These are phyloP conservation scores for Oscheius sp. DNA, from an alignment of 2,888 invertebrate genomes.

Conservation along the genomic window DNA sequence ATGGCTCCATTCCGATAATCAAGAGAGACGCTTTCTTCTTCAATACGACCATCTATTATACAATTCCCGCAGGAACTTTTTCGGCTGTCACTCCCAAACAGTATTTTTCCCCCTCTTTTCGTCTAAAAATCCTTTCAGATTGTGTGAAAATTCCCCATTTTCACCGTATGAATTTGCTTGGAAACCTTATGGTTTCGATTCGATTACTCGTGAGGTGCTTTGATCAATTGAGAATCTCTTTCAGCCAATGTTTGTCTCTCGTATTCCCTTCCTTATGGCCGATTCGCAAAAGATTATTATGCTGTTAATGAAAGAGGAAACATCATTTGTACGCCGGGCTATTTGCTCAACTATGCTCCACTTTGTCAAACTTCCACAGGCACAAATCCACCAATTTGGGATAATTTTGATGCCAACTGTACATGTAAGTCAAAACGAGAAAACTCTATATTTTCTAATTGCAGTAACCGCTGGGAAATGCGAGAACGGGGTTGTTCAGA, in stretches of 20 bases:
- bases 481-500: not conserved
- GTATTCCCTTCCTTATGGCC: not conserved
- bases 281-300: not conserved
- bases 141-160: too few species aligned
- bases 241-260: not conserved
- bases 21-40: too few species aligned
- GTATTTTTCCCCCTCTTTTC: not conserved
- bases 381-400: not conserved
- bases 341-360: not conserved
- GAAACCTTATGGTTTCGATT: too few species aligned
- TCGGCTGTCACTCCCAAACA: too few species aligned
- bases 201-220: too few species aligned
- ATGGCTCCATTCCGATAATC: not conserved
- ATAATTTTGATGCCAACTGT: not conserved
- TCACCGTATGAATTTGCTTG: too few species aligned
- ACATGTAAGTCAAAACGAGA: too few species aligned
- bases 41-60: too few species aligned
- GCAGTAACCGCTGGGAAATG: too few species aligned
- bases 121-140: too few species aligned
- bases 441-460: too few species aligned
- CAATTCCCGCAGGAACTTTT: too few species aligned
- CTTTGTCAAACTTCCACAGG: not conserved
- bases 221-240: not conserved
- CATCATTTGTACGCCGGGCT: constrained; percentile 2
- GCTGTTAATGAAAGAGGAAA: not conserved